Conservation (phyloP, 1,140 invertebrate species). For the Hetaerina americana region DNA sequence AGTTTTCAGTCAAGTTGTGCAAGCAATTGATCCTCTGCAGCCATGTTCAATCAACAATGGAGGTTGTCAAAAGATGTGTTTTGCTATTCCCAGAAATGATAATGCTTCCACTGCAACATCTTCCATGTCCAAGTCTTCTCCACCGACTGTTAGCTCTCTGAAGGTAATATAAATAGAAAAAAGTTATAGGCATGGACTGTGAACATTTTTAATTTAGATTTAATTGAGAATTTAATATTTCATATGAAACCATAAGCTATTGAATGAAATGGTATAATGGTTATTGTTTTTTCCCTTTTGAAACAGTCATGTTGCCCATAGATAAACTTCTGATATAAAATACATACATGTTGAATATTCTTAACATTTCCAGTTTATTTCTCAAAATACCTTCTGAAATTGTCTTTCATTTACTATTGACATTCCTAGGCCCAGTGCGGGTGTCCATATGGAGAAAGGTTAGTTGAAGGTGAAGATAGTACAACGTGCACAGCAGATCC, state of each 20-base stretch:
- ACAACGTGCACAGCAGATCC: conserved; percentile 68
- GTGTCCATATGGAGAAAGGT: conserved; percentile 88
- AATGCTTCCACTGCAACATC: conserved; percentile 15
- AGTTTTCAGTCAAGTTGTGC: conserved; percentile 69
- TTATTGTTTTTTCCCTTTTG: too few species aligned
- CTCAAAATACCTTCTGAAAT: conserved; percentile 3
- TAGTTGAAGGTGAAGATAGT: conserved; percentile 48
- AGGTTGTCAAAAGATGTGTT: conserved; percentile 90
- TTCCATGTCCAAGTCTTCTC: not conserved
- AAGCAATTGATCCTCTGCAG: conserved; percentile 56
- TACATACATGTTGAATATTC: not conserved
- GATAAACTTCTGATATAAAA: too few species aligned
- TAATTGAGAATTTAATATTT: too few species aligned
- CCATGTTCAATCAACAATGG: conserved; percentile 77
- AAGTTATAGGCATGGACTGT: too few species aligned
- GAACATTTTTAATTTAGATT: too few species aligned
- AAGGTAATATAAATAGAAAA: too few species aligned
- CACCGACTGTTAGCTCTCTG: conserved; percentile 12
- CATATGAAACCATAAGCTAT: too few species aligned
- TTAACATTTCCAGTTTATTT: not conserved
- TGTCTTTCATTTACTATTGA: conserved; percentile 25
- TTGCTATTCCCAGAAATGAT: conserved; percentile 58
- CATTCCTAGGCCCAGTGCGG: conserved; percentile 74
- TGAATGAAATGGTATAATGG: too few species aligned
- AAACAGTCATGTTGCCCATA: too few species aligned